phyloP scores from a whole-genome alignment of 2,797 vertebrate species.

The Gymnopithys bicolor region DNA sequence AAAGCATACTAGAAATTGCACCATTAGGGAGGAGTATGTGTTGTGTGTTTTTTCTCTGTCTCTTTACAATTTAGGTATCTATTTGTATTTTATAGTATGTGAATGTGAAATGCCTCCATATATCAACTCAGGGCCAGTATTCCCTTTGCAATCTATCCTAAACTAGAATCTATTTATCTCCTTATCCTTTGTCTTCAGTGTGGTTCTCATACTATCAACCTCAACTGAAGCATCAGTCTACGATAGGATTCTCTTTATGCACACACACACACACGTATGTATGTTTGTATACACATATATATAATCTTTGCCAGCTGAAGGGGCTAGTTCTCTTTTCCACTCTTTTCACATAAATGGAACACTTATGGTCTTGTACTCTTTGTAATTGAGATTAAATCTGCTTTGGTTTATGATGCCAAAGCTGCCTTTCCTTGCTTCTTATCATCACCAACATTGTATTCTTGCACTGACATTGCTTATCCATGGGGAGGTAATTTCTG shows the following conservation, averaged over 20 bases:
- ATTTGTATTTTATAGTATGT: neutral
- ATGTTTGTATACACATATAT: neutral
- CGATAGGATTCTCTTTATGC: neutral
- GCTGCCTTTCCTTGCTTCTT: neutral
- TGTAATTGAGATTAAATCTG: neutral
- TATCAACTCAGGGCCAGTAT: neutral
- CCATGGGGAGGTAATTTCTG: neutral
- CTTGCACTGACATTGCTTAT: neutral
- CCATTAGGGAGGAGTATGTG: neutral
- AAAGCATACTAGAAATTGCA: neutral
- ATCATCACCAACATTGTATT: neutral
- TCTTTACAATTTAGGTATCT: neutral
- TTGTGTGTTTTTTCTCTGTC: neutral
- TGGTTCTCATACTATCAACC: neutral
- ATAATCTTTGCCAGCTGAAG: neutral
- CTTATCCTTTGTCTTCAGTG: neutral
- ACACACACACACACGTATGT: no score
- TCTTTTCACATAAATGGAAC: neutral
- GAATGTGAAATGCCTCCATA: neutral
- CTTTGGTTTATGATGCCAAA: neutral
- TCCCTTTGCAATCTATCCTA: neutral
- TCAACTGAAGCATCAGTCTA: neutral
- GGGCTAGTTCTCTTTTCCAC: neutral
- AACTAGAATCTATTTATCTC: neutral
- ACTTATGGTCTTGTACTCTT: neutral